Conservation (phyloP, 1,140 invertebrate species). For the Theocolax elegans region DNA sequence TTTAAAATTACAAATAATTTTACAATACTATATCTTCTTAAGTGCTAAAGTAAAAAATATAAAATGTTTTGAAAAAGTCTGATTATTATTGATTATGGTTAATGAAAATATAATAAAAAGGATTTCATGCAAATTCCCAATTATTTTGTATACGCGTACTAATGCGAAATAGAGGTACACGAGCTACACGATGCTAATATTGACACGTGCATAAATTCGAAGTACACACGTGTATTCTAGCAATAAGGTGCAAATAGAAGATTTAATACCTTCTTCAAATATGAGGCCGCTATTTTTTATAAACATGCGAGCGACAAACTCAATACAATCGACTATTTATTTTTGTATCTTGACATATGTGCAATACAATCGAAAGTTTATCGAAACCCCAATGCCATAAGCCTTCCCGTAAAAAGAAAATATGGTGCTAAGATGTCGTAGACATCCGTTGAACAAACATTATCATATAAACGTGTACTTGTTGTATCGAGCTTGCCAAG, state of each 20-base stretch:
- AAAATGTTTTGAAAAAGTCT: too few species aligned
- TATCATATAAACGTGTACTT: conserved; percentile 35
- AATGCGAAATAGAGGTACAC: conserved; percentile 36
- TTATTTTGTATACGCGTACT: too few species aligned
- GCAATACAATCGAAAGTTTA: conserved; percentile 40
- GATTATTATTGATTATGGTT: too few species aligned
- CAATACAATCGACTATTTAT: conserved; percentile 38
- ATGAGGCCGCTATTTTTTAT: conserved; percentile 30
- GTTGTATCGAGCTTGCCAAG: conserved; percentile 36
- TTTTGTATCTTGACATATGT: conserved; percentile 39
- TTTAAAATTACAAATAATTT: too few species aligned
- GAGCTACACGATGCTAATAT: conserved; percentile 28
- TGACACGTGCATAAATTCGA: conserved; percentile 9
- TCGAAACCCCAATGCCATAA: conserved; percentile 1
- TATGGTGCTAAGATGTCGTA: conserved; percentile 38
- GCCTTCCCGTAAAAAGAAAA: conserved; percentile 31
- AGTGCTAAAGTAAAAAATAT: too few species aligned
- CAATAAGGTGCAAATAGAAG: conserved; percentile 28
- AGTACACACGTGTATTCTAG: conserved; percentile 18
- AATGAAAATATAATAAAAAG: too few species aligned
- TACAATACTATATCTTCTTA: too few species aligned
- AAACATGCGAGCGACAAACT: conserved; percentile 17
- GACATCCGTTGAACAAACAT: conserved; percentile 10
- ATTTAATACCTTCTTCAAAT: conserved; percentile 25
- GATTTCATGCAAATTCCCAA: too few species aligned